Evolutionary conservation across 1,140 invertebrate genomes (phyloP), one percentile per base, ranked within the genome.

Genomic region (Laupala kohalensis): DNA sequence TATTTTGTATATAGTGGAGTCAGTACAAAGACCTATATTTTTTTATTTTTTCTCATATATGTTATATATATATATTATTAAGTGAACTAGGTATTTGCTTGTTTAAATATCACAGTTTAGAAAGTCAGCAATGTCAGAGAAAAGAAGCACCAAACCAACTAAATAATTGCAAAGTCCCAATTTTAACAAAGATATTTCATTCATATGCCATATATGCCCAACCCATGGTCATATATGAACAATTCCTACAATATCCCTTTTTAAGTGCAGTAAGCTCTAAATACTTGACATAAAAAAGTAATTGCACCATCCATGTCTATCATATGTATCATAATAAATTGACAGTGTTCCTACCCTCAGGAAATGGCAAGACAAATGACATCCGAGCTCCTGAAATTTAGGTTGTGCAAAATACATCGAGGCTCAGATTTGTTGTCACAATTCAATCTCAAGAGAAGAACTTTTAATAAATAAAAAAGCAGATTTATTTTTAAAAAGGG

Each of bases 71-170:
- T n/a, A n/a, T n/a, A n/a, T n/a, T n/a, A n/a, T n/a, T n/a, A 53
- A 53, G 37, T 53, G 37, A 68, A 9, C 25, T 68, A 68, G 24
- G 28, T 68, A 68, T 68, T 68, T 25, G 67, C 67, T 68, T 68
- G 25, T 67, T 25, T 67, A 67, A 25, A 67, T 67, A 68, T 68
- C 67, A 68, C 67, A 68, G 67, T 68, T 68, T 68, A 68, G 67
- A 68, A 68, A 29, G 67, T 68, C 67, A 68, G 67, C 67, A 68
- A 68, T 68, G 67, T 29, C 67, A 37, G 67, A 68, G 67, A 68
- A 23, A 68, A 53, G 37, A 68, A 68, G 67, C 67, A 68, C 67
- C 67, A 68, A 68, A 68, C 67, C 67, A 37, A 68, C 27, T 27
- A 29, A 68, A 37, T 12, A 27, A 9, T 68, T 53, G 37, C 37